A percentile compares a stretch with the other conserved stretches of the same genome.
These are phyloP conservation scores for Oryzias dopingdopingensis DNA, from an alignment of 2,797 vertebrate species.

Conservation along the genomic window DNA sequence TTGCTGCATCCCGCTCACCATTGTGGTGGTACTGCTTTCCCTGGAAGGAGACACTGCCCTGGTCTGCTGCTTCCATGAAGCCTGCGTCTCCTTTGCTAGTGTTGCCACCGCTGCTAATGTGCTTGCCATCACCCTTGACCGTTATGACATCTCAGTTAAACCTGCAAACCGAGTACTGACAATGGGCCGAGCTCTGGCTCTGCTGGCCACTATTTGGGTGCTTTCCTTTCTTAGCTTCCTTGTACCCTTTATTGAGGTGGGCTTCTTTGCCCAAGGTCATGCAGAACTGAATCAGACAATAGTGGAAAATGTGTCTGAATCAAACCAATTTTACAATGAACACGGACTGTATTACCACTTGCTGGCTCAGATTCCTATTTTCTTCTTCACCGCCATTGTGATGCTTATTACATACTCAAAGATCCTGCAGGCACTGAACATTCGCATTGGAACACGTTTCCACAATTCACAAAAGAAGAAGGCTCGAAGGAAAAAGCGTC, in stretches of 20 bases:
- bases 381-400: constrained; percentile 93
- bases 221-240: constrained; percentile 94
- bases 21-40: constrained; percentile 92
- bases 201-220: constrained; percentile 94
- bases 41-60: constrained; percentile 90
- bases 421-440: constrained; percentile 97
- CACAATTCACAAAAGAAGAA: constrained; percentile 95
- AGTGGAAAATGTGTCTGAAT: constrained; percentile 81
- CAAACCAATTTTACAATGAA: constrained; percentile 91
- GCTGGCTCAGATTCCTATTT: constrained; percentile 96
- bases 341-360: constrained; percentile 96
- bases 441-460: constrained; percentile 95
- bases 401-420: constrained; percentile 98
- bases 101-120: constrained; percentile 97
- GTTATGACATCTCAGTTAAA: constrained; percentile 98
- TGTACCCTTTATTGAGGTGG: constrained; percentile 97
- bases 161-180: constrained; percentile 96
- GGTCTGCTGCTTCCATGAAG: constrained; percentile 98
- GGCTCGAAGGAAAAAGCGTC: constrained; percentile 91
- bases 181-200: constrained; percentile 90
- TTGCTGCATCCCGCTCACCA: constrained; percentile 96
- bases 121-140: constrained; percentile 95
- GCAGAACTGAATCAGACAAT: constrained; percentile 89
- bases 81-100: constrained; percentile 95
- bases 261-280: constrained; percentile 87